Evolutionary conservation across 2,888 invertebrate genomes (phyloP), one percentile per base, ranked within the genome.

Genomic region (Steinernema scapterisci): DNA sequence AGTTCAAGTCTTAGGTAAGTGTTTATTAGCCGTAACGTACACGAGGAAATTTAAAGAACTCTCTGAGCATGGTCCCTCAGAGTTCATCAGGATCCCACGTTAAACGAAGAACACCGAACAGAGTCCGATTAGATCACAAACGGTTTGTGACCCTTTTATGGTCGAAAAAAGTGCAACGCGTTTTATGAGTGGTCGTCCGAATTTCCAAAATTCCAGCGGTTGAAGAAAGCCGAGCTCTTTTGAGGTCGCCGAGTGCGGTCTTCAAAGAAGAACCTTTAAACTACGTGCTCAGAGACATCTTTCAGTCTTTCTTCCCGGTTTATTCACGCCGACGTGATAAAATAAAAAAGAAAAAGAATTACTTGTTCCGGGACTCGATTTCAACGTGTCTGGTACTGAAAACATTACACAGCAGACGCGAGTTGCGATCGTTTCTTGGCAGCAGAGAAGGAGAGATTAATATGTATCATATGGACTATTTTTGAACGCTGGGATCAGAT

Each of bases 291-390:
- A 38, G 38, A 3, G 9, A 38, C 5, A 38, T 3, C 38, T 38
- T 3, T 38, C 38, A 6, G 9, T 6, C 5, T 38, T 38, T 3
- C 9, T 38, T 38, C 38, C 38, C 38, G 5, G 38, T 38, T 9
- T 38, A 38, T 38, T 38, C 5, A 6, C 38, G 38, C 38, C 38
- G 38, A 6, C 38, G 5, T 38, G 31, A 63, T 31, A 31, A 25
- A 3, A 38, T 27, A 63, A 63, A 63, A 38, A 9, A 25, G n/a
- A 31, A 63, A 63, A 63, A 63, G n/a, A 63, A 63, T 31, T 54
- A 25, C 63, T 31, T 25, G 63, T 63, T 63, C 27, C 19, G 31
- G 63, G 48, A 13, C 38, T 38, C 9, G 38, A 52, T 19, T 19
- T 52, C 52, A 23, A 19, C 21, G 52, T 1, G 63, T 63, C 63